Evolutionary conservation across 2,797 vertebrate genomes (phyloP).

Genomic region (Sylvia borin): DNA sequence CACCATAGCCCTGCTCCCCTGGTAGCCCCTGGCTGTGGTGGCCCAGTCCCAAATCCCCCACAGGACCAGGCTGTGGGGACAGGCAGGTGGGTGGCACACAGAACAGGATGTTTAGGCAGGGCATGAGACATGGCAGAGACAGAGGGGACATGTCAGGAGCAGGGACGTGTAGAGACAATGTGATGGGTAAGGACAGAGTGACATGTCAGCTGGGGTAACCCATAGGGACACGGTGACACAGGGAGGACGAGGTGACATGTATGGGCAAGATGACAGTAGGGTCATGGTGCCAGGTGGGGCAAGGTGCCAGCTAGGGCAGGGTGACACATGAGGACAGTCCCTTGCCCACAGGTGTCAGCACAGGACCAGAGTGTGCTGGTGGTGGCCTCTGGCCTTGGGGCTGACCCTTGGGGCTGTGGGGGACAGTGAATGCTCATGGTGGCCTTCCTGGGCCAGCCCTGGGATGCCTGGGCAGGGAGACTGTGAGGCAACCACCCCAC

Average conservation of each 20-base stretch:
- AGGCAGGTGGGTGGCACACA: background rate
- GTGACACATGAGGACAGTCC: background rate
- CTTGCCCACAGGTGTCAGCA: slow-evolving; percentile 6
- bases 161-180: rapidly evolving
- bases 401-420: background rate
- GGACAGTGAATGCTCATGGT: background rate
- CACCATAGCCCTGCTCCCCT: rapidly evolving
- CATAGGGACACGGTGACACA: background rate
- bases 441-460: background rate
- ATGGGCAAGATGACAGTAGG: background rate
- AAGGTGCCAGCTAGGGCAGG: background rate
- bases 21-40: background rate
- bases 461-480: background rate
- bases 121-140: background rate
- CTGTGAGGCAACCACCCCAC: background rate
- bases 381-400: background rate
- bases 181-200: background rate
- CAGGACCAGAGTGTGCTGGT: background rate
- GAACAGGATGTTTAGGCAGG: background rate
- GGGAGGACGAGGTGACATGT: background rate
- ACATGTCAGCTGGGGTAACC: background rate
- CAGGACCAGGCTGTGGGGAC: background rate
- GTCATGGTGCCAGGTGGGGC: background rate
- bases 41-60: background rate
- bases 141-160: background rate